phyloP scores from a whole-genome alignment of 2,888 invertebrate genomes.

The Alentia gelatinosa region DNA sequence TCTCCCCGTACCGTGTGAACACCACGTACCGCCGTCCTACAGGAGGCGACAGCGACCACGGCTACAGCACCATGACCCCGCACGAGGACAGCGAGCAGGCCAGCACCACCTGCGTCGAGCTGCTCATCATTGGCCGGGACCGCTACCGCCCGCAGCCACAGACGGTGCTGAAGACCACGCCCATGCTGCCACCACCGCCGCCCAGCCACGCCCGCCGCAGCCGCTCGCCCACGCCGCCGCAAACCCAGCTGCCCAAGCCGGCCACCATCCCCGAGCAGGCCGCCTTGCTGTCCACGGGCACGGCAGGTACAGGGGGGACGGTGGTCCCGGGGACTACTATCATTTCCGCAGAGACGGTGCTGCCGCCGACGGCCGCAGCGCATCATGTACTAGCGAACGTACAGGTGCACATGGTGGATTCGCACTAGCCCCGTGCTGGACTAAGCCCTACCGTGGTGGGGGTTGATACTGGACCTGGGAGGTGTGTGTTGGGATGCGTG shows the following conservation, averaged over 20 bases:
- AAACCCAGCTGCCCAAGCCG: conserved; percentile 64
- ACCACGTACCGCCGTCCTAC: conserved; percentile 88
- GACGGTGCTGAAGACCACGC: conserved; percentile 61
- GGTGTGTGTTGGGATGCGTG: background rate
- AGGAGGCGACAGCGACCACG: conserved; percentile 91
- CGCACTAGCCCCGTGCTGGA: conserved; percentile 70
- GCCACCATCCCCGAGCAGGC: conserved; percentile 73
- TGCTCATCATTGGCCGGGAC: conserved; percentile 77
- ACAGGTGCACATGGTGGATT: conserved; percentile 93
- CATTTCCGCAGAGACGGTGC: conserved; percentile 76
- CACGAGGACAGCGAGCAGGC: conserved; percentile 80
- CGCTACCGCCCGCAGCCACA: conserved; percentile 74
- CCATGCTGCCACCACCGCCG: conserved; percentile 76
- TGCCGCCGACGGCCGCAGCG: conserved; percentile 78
- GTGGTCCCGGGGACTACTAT: conserved; percentile 68
- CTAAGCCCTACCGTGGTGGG: background rate
- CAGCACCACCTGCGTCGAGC: conserved; percentile 79
- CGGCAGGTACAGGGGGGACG: conserved; percentile 72
- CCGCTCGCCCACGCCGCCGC: conserved; percentile 77
- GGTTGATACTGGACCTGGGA: background rate
- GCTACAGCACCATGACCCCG: conserved; percentile 83
- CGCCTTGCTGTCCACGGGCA: conserved; percentile 65
- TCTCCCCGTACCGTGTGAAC: conserved; percentile 93
- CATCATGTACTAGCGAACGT: conserved; percentile 90
- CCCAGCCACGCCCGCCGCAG: conserved; percentile 72